Percentiles rank a stretch among this genome's conserved stretches.
These are phyloP conservation scores for Nasua narica DNA, from an alignment of 2,797 vertebrate genomes.

Conservation along the genomic window DNA sequence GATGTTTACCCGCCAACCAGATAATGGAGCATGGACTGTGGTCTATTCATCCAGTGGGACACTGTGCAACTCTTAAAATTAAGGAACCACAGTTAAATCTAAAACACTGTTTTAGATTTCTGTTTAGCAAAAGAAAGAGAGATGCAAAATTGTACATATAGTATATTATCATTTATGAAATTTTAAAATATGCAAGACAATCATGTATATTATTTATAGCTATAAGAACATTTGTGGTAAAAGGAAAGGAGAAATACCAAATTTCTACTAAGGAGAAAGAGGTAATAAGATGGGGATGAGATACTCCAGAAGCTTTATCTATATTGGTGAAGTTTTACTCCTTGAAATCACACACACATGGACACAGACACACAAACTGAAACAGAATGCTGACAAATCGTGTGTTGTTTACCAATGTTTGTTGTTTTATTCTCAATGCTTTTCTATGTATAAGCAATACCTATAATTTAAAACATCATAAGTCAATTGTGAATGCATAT, in stretches of 20 bases:
- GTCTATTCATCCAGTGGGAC: not conserved
- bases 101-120: too few relatives aligned
- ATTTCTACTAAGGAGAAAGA: not conserved
- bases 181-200: not conserved
- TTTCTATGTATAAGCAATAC: not conserved
- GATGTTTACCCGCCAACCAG: not conserved
- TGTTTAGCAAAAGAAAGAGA: not conserved
- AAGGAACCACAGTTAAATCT: not conserved
- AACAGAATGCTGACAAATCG: not conserved
- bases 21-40: not conserved
- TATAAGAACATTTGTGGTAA: not conserved
- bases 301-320: not conserved
- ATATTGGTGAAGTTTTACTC: not conserved
- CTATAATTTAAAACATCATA: not conserved
- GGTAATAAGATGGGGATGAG: not conserved
- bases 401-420: not conserved
- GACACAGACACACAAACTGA: not conserved
- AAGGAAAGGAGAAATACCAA: not conserved
- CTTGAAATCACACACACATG: not conserved
- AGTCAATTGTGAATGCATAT: not conserved
- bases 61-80: not conserved
- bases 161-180: not conserved
- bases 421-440: not conserved
- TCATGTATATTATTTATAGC: not conserved
- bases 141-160: not conserved